phyloP scores from a whole-genome alignment of 2,888 invertebrate genomes.

The Tortrix viridana region DNA sequence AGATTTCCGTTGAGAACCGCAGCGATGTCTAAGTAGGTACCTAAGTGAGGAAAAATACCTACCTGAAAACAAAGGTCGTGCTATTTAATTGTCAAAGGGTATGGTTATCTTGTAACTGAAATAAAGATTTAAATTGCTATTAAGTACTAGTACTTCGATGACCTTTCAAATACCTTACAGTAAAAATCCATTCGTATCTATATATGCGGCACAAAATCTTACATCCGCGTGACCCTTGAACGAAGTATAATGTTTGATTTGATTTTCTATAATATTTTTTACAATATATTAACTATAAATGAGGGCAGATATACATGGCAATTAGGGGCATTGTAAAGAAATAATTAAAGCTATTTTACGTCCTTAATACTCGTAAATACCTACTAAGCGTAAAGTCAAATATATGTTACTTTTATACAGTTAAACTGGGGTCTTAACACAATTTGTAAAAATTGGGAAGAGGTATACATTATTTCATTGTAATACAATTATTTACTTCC shows the following conservation, averaged over 20 bases:
- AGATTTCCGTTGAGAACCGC: too few relatives aligned
- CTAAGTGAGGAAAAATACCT: too few relatives aligned
- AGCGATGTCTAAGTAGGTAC: too few relatives aligned
- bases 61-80: too few relatives aligned
- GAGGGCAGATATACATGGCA: not conserved
- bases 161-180: too few relatives aligned
- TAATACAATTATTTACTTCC: not conserved
- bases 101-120: not conserved
- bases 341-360: slow-evolving; percentile 29
- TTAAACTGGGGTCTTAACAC: not conserved
- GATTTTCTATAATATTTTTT: not conserved
- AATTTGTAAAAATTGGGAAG: not conserved
- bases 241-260: too few relatives aligned
- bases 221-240: too few relatives aligned
- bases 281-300: not conserved
- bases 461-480: not conserved
- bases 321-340: not conserved
- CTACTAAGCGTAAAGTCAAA: slow-evolving; percentile 21
- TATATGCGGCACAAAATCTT: too few relatives aligned
- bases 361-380: slow-evolving; percentile 9
- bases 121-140: too few relatives aligned
- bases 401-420: not conserved
- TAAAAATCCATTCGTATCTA: too few relatives aligned
- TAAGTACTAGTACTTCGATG: too few relatives aligned
- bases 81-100: too few relatives aligned